Evolutionary conservation across 2,888 invertebrate species (phyloP), one percentile per base, ranked within the genome.

Genomic region (Hydroisotoma schaefferi): DNA sequence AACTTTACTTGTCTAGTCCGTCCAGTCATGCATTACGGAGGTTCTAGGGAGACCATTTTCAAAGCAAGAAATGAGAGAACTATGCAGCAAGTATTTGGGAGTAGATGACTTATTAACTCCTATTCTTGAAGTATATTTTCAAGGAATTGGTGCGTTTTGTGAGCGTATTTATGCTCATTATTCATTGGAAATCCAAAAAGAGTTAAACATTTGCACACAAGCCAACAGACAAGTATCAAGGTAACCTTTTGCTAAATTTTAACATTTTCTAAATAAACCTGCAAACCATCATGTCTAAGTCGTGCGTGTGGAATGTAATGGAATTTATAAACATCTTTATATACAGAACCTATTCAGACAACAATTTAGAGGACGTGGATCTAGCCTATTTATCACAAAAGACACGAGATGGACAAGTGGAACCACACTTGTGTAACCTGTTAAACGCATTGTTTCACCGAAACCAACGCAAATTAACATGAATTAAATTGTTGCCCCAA

Each of bases 71-170:
- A 47, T 61, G 37, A 3, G 0, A 1, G 38, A 65, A 28, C 49
- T 71, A 22, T 25, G 51, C 38, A 29, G 38, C 15, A 18, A 51
- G 10, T 65, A 59, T 25, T 59, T 69, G 15, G 46, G 43, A 5
- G 37, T 67, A 18, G 74, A 77, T 0, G 78, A 77, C 0, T 74
- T 86, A 46, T 84, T 85, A 73, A 10, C 63, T 15, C 57, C 59
- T 10, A 18, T 59, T 1, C 27, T 48, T 1, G 55, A 59, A 44
- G 28, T 25, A 43, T 22, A 58, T 28, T 90, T 87, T 75, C 81
- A 87, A 23, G 89, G 90, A 0, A 77, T 91, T 37, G 86, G 87
- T 67, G 88, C 89, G 0, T 80, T 87, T 55, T 85, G 86, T 65
- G 91, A 91, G 76, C 80, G 91, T 54, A 78, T 86, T 20, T 71